These are phyloP conservation scores for Neoascia interrupta DNA, from an alignment of 2,888 invertebrate species.

Conservation along the genomic window DNA sequence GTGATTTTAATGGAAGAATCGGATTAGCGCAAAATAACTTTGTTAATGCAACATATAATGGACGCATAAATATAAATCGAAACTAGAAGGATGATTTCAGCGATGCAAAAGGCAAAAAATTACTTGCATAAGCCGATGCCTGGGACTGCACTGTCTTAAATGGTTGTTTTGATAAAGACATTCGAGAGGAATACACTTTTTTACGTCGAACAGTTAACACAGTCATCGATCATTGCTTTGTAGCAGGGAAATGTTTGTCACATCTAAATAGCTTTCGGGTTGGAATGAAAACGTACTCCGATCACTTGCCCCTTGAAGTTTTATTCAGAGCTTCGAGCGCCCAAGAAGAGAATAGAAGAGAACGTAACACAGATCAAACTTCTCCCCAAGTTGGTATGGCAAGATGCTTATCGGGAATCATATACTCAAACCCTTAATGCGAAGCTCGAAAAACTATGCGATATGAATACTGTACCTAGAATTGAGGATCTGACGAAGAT, in stretches of 20 bases:
- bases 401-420: neutral
- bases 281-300: too few relatives aligned
- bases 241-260: neutral
- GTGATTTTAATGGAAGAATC: too few relatives aligned
- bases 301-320: too few relatives aligned
- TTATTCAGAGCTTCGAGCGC: neutral
- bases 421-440: neutral
- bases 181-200: neutral
- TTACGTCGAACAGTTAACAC: too few relatives aligned
- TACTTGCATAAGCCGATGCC: neutral
- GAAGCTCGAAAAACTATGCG: neutral
- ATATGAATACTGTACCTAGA: slow-evolving; percentile 1
- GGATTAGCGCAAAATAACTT: too few relatives aligned
- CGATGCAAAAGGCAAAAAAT: too few relatives aligned
- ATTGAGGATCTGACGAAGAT: neutral
- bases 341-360: neutral
- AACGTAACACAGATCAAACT: neutral
- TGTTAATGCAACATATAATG: too few relatives aligned
- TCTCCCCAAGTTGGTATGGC: neutral
- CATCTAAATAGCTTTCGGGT: too few relatives aligned
- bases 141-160: neutral
- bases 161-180: neutral
- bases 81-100: too few relatives aligned
- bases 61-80: too few relatives aligned
- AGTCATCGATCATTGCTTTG: neutral